These are phyloP conservation scores for Australoheros facetus DNA, from an alignment of 2,797 vertebrate species.

Conservation along the genomic window DNA sequence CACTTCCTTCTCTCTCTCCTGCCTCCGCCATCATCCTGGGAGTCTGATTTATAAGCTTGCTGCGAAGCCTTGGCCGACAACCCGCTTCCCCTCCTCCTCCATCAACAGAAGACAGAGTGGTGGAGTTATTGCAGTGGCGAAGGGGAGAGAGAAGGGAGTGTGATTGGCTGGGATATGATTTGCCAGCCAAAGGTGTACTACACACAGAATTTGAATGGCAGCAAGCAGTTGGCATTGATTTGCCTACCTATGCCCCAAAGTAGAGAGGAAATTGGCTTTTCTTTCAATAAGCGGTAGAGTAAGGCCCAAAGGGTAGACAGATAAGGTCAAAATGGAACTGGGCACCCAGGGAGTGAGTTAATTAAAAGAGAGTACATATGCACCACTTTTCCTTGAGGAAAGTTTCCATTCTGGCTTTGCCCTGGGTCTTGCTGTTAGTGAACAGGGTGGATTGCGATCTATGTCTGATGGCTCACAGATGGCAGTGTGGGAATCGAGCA, in stretches of 20 bases:
- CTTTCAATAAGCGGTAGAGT: not conserved
- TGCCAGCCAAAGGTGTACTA: slow-evolving; percentile 57
- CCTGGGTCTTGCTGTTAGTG: slow-evolving; percentile 20
- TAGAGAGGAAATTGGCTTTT: slow-evolving; percentile 33
- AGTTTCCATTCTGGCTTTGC: slow-evolving; percentile 10
- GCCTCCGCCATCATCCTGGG: slow-evolving; percentile 37
- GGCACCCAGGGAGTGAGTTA: slow-evolving; percentile 34
- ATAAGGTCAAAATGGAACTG: slow-evolving; percentile 48
- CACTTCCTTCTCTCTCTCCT: slow-evolving; percentile 30
- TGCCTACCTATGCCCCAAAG: slow-evolving; percentile 43
- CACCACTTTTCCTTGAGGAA: slow-evolving; percentile 22
- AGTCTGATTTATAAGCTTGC: slow-evolving; percentile 64
- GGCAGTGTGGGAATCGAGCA: slow-evolving; percentile 48
- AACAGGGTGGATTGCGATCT: slow-evolving; percentile 24
- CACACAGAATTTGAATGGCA: slow-evolving; percentile 63
- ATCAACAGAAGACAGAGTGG: slow-evolving; percentile 18
- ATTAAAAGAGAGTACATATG: slow-evolving; percentile 49
- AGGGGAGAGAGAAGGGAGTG: not conserved
- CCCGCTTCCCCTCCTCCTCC: not conserved
- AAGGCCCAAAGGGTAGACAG: slow-evolving; percentile 24
- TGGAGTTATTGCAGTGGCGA: slow-evolving; percentile 7
- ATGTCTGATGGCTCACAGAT: slow-evolving; percentile 36
- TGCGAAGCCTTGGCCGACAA: slow-evolving; percentile 11
- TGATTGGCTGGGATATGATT: slow-evolving; percentile 35
- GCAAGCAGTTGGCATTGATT: slow-evolving; percentile 41